A percentile compares a stretch with the other conserved stretches of the same genome.
Evolutionary conservation across 92 coral and sea anemone genomes (phyloP).

Genomic region (Zoanthus gigantus): DNA sequence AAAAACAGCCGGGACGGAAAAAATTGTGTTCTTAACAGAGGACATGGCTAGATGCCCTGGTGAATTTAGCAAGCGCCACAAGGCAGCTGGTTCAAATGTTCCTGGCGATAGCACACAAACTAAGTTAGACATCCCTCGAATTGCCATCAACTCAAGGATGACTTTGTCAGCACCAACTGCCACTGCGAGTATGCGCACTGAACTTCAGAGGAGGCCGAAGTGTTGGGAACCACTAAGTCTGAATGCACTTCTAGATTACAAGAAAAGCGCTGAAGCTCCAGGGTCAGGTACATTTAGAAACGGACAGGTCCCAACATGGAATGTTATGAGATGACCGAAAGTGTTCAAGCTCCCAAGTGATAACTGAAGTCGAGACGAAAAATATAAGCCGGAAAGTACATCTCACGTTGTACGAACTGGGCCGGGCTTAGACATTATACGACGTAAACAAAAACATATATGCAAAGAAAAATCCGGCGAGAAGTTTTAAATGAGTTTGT

Average conservation of each 20-base stretch:
- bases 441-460: no score
- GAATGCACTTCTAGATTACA: constrained; percentile 85
- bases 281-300: constrained; percentile 70
- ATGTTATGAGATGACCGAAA: neutral
- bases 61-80: constrained; percentile 88
- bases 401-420: no score
- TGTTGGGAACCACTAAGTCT: constrained; percentile 91
- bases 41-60: constrained; percentile 86
- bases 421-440: no score
- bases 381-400: no score
- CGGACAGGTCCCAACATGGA: constrained; percentile 69
- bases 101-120: constrained; percentile 40
- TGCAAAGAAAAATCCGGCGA: no score
- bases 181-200: constrained; percentile 60
- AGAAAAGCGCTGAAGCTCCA: constrained; percentile 57
- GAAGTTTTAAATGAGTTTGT: no score
- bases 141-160: constrained; percentile 52
- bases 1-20: constrained; percentile 62
- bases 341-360: neutral
- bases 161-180: constrained; percentile 78
- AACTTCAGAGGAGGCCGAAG: constrained; percentile 49
- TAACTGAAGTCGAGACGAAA: neutral
- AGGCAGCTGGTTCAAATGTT: constrained; percentile 67
- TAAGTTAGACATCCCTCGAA: neutral
- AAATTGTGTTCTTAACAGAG: constrained; percentile 87